A percentile compares a stretch with the other conserved stretches of the same genome.
Evolutionary conservation across 2,797 vertebrate genomes (phyloP).

Genomic region (Sus cebifrons): DNA sequence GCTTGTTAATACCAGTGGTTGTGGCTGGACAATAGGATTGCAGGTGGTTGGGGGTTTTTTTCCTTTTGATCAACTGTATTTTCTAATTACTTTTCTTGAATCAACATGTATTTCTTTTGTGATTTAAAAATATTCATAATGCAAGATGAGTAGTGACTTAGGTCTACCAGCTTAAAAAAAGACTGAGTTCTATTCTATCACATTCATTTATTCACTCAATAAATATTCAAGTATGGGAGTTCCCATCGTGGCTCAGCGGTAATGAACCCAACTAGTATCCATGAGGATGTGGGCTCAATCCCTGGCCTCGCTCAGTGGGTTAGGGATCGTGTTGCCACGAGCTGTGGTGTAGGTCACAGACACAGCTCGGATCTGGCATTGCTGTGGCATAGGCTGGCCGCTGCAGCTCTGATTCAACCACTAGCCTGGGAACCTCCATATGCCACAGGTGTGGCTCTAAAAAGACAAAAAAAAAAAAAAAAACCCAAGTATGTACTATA

Average conservation of each 20-base stretch:
- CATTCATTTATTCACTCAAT: neutral
- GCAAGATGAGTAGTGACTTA: neutral
- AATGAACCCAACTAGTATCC: too few relatives aligned
- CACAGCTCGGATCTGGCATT: too few relatives aligned
- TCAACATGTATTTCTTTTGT: neutral
- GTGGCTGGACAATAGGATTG: neutral
- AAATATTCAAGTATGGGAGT: neutral
- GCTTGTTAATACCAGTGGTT: neutral
- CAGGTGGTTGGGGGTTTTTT: neutral
- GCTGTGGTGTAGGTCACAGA: too few relatives aligned
- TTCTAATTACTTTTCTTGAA: conserved; percentile 43
- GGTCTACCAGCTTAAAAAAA: neutral
- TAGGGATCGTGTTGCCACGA: too few relatives aligned
- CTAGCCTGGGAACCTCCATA: too few relatives aligned
- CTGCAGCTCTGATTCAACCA: too few relatives aligned
- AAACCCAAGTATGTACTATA: neutral
- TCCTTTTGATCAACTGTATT: conserved; percentile 2
- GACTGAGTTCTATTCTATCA: neutral
- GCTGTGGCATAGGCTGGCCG: too few relatives aligned
- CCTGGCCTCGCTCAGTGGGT: too few relatives aligned
- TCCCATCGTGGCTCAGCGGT: too few relatives aligned
- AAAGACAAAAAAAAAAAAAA: too few relatives aligned
- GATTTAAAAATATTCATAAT: conserved; percentile 23
- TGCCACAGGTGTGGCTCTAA: too few relatives aligned
- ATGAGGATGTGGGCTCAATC: too few relatives aligned